Evolutionary conservation across 1,140 invertebrate genomes (phyloP), one percentile per base, ranked within the genome.

Genomic region (Trinorchestia longiramus): DNA sequence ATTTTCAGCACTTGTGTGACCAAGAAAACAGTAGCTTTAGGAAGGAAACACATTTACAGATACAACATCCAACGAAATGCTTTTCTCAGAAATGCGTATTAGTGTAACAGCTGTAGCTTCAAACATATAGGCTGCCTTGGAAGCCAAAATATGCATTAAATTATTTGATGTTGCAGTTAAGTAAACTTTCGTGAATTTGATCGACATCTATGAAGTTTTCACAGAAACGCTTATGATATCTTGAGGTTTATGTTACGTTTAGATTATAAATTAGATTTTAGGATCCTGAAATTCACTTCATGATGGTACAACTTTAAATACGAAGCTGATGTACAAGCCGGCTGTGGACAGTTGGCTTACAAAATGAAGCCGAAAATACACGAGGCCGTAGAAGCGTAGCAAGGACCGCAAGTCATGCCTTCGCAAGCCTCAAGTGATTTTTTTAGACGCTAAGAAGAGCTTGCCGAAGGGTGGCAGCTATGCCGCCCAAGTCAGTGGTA

Each of bases 361-460:
- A 90, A 90, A 90, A 41, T 90, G 88, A 90, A 28, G 88, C 43
- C 43, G 88, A 90, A 90, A 90, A 41, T 90, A 90, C 43, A 90
- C 42, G 43, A 41, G 43, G 43, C 41, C 8, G 43, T 42, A 36
- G 62, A 28, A 90, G 88, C 41, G 88, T 28, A 90, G 88, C 88
- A 43, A 90, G 88, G 41, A 90, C 43, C 88, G 88, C 88, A 90
- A 90, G 88, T 90, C 88, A 90, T 90, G 88, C 88, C 88, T 41
- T 42, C 41, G 88, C 88, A 42, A 90, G 43, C 41, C 88, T 90
- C 88, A 90, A 90, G 88, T 90, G 88, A 90, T 90, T 90, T 90
- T n/a, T 90, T 90, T 90, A 90, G 43, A 41, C 88, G 88, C 41
- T 90, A 90, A 90, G 88, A 90, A 90, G 88, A 90, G 88, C 43